phyloP scores from a whole-genome alignment of 2,113 vertebrate species.

The Butorides virescens region DNA sequence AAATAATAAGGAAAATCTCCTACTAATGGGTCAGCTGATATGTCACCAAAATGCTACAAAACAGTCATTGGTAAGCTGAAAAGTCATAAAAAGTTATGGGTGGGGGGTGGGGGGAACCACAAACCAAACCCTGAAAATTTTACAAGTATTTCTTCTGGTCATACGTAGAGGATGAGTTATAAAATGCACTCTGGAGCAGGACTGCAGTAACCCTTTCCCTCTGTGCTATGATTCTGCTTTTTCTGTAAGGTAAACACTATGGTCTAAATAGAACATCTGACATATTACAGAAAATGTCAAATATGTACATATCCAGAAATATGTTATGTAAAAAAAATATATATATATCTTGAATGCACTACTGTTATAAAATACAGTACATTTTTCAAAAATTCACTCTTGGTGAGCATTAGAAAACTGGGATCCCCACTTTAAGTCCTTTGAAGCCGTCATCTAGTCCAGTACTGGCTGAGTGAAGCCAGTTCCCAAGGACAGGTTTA shows the following conservation, averaged over 20 bases:
- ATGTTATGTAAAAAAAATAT: neutral
- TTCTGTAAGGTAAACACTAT: neutral
- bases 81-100: neutral
- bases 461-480: neutral
- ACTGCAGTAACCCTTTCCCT: neutral
- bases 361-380: neutral
- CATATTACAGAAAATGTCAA: neutral
- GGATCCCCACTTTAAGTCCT: neutral
- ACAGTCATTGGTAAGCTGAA: neutral
- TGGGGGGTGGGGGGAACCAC: rapidly evolving
- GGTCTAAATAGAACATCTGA: neutral
- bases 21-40: neutral
- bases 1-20: neutral
- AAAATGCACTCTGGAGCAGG: neutral
- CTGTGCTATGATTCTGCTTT: neutral
- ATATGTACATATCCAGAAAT: neutral
- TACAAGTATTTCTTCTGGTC: neutral
- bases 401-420: neutral
- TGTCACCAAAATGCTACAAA: neutral
- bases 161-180: neutral
- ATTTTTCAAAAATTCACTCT: neutral
- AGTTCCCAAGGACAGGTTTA: neutral
- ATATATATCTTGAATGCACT: too few relatives aligned
- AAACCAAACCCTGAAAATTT: neutral
- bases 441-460: neutral